Conservation (phyloP, 1,140 invertebrate species). For the Geopemphigus sp. region DNA sequence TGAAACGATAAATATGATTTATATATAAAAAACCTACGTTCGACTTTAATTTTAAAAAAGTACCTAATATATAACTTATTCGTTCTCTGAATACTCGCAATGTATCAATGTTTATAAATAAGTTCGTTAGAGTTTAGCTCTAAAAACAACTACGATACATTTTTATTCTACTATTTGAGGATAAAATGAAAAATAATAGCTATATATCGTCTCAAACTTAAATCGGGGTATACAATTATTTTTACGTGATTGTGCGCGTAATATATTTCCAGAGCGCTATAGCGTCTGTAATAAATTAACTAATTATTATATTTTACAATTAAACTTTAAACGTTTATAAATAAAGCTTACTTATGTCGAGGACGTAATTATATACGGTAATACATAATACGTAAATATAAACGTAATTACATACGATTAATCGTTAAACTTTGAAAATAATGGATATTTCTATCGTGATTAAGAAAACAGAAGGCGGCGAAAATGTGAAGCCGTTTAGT, state of each 20-base stretch:
- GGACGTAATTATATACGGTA: neutral
- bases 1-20: too few species aligned
- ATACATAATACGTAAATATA: too few species aligned
- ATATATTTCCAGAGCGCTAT: too few species aligned
- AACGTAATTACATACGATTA: neutral
- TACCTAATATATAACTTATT: too few species aligned
- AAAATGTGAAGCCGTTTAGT: neutral
- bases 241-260: neutral
- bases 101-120: too few species aligned
- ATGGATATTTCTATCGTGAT: neutral
- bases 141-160: too few species aligned
- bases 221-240: neutral
- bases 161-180: too few species aligned
- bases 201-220: neutral
- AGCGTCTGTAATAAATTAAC: neutral
- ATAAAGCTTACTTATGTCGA: slow-evolving; percentile 7
- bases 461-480: neutral
- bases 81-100: too few species aligned
- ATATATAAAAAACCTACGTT: too few species aligned
- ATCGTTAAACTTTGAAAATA: slow-evolving; percentile 23
- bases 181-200: too few species aligned
- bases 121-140: too few species aligned
- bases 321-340: slow-evolving; percentile 20
- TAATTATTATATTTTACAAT: slow-evolving; percentile 11
- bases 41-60: too few species aligned